Evolutionary conservation across 1,140 invertebrate genomes (phyloP).

Genomic region (Pogonognathellus flavescens): DNA sequence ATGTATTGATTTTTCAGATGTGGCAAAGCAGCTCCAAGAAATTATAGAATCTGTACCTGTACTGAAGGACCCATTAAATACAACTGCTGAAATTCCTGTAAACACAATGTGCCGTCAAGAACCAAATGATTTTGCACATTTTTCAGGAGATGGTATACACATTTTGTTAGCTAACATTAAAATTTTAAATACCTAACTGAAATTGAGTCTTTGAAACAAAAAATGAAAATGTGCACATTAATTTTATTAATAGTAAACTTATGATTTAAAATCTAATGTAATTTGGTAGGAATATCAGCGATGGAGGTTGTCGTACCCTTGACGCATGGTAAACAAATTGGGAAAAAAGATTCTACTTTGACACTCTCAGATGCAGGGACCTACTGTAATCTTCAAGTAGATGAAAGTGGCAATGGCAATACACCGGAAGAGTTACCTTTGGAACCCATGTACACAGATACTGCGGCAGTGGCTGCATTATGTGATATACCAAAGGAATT

Average conservation of each 20-base stretch:
- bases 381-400: background rate
- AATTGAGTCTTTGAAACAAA: no score
- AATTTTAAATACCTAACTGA: background rate
- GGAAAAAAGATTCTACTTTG: background rate
- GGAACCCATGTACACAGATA: background rate
- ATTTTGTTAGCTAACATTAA: background rate
- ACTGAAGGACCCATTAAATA: background rate
- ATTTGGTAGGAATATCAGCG: background rate
- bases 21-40: constrained; percentile 20
- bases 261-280: background rate
- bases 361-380: background rate
- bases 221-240: background rate
- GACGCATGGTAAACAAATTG: background rate
- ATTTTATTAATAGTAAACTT: background rate
- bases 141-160: background rate
- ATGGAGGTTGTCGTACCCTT: background rate
- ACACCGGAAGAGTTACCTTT: background rate
- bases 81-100: background rate
- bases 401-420: background rate
- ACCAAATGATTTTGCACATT: background rate
- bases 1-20: constrained; percentile 31
- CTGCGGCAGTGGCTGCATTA: constrained; percentile 4
- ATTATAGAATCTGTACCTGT: constrained; percentile 16
- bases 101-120: background rate
- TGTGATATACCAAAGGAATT: constrained; percentile 13